Evolutionary conservation across 2,888 invertebrate species (phyloP).

Genomic region (Sminthurides aquaticus): DNA sequence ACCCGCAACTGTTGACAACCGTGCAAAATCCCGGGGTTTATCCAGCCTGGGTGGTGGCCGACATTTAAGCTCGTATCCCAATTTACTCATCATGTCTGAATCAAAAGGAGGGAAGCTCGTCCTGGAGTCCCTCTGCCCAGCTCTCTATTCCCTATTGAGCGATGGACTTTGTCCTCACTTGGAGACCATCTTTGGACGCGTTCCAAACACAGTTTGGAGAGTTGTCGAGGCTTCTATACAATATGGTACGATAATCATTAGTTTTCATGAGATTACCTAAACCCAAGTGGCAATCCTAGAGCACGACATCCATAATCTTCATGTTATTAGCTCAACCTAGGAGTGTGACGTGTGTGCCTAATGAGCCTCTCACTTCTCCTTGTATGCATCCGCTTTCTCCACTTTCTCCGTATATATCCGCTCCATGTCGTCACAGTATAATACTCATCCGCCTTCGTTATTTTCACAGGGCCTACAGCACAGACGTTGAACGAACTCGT

Average conservation of each 20-base stretch:
- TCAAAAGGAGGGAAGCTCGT: conserved; percentile 64
- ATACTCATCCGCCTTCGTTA: too few relatives aligned
- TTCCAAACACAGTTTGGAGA: conserved; percentile 81
- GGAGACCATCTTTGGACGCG: conserved; percentile 76
- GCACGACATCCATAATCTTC: too few relatives aligned
- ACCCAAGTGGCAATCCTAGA: too few relatives aligned
- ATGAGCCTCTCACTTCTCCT: too few relatives aligned
- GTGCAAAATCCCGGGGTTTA: conserved; percentile 8
- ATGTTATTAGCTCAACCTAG: too few relatives aligned
- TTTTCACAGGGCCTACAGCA: conserved; percentile 61
- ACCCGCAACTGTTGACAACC: conserved; percentile 13
- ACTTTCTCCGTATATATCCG: too few relatives aligned
- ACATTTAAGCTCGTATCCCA: conserved; percentile 12
- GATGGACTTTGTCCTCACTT: conserved; percentile 75
- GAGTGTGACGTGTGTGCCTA: too few relatives aligned
- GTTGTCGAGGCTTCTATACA: conserved; percentile 81
- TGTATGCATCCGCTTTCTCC: too few relatives aligned
- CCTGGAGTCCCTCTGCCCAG: conserved; percentile 69
- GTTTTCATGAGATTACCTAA: background rate
- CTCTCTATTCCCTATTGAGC: conserved; percentile 71
- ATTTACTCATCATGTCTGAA: conserved; percentile 33
- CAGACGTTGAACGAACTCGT: conserved; percentile 76
- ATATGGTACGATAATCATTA: conserved; percentile 54
- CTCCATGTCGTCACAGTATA: too few relatives aligned
- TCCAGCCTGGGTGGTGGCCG: conserved; percentile 1